Evolutionary conservation across 2,797 vertebrate genomes (phyloP), one percentile per base, ranked within the genome.

Genomic region (Helicolenus hilgendorfi): DNA sequence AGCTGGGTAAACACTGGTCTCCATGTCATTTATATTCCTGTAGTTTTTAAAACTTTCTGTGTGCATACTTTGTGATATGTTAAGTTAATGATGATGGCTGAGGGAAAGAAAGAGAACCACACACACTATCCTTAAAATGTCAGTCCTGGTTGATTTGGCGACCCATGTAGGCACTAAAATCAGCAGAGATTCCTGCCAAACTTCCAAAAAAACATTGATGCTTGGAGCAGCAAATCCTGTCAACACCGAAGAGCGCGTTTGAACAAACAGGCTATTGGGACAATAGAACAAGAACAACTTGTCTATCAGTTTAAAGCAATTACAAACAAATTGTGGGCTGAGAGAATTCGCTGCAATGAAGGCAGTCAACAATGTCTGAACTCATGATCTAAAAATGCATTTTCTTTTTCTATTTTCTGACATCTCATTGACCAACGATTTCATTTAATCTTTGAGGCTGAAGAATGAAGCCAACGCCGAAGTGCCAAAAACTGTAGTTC

Each of bases 371-470:
- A 55, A 8, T 53, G 49, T 53, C 49, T 53, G 49, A 55, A n/a
- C 49, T 22, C 20, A n/a, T 10, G 18, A n/a, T 53, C 49, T 53
- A 53, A 53, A 53, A 53, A n/a, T 22, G 0, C 2, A 8, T 29
- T 62, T 31, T n/a, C n/a, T 33, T 59, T 33, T 11, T 33, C 20
- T 20, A 13, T 35, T 63, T 63, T 35, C 1, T 2, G 18, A 63
- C 62, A 22, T 1, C 31, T 31, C 20, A 35, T 35, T n/a, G 29
- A 63, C 18, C 45, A 20, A 45, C 41, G 0, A 45, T 45, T 45
- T 45, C 0, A 18, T 18, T 8, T 0, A 45, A 45, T 45, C 0
- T 45, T 18, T 18, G 41, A 45, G 0, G 49, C 18, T n/a, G 49
- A 53, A 53, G 0, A n/a, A 53, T 20, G 0, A 53, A 53, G 20